Base-by-base conservation (phyloP, 2,113 vertebrate genomes). In the Poicephalus meyeri region DNA sequence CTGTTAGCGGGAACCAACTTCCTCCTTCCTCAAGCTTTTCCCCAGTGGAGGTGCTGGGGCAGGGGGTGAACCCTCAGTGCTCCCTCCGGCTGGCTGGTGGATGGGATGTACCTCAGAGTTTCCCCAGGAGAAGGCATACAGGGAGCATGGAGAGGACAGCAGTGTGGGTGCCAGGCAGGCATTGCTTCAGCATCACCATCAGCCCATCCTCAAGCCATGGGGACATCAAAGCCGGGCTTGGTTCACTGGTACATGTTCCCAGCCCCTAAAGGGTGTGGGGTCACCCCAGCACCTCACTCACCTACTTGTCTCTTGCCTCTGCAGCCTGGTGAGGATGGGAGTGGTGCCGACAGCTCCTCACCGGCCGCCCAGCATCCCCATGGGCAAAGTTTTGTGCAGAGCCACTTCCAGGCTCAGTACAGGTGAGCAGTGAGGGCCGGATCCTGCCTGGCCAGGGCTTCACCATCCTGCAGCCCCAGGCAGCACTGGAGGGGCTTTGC, bases 351-450 rank as follows among this genome's bases (percentile, higher is more conserved):
- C 80, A 82, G 93, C 72, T 77, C 95, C 44, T 71, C 81, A 13
- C 80, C 91, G 2, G 77, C 95, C 11, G 9, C 91, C 24, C 97
- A 91, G 52, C 98, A 86, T 60, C 95, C 91, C 23, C 84, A 47
- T 12, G 98, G 98, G 29, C 98, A 99, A 91, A 99, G 99, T 95
- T 99, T 99, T 26, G 99, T 99, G 69, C 98, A 99, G 92, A 99
- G 98, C 91, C 99, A 99, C 96, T 99, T 99, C 96, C 99, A 99
- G 97, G 99, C 99, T 3, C 99, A 99, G 94, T 99, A 99, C 98
- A 99, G 99, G 99, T 99, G 95, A 98, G 98, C 4, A 8, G 4
- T 24, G 13, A 25, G 15, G 26, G 26, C 5, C 0, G 0, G 42
- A 52, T 31, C 66, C 66, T 71, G 66, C 52, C 44, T 2, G 0